Percentiles rank a stretch among this genome's conserved stretches.
These are phyloP conservation scores for Phyllopteryx taeniolatus DNA, from an alignment of 2,113 vertebrate genomes.

Conservation along the genomic window DNA sequence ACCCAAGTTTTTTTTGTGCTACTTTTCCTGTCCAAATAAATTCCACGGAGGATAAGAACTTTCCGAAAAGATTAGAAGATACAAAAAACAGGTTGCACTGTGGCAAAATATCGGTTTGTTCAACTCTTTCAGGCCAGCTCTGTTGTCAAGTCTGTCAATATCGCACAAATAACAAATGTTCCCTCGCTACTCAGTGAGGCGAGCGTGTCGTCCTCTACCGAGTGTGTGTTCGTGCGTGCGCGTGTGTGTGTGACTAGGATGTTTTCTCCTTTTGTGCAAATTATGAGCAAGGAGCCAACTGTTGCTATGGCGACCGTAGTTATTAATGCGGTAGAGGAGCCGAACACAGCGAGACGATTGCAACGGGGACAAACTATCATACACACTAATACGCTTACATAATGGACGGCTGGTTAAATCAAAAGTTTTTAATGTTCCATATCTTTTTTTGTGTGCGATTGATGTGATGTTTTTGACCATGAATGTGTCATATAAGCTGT, in stretches of 20 bases:
- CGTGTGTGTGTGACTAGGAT: constrained; percentile 49
- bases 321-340: constrained; percentile 55
- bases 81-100: background rate
- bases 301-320: constrained; percentile 70
- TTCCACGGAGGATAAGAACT: background rate
- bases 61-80: background rate
- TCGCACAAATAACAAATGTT: constrained; percentile 31
- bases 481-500: constrained; percentile 17
- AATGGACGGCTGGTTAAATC: constrained; percentile 33
- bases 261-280: constrained; percentile 57
- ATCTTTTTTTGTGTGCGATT: constrained; percentile 19
- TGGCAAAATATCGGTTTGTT: too few relatives aligned
- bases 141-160: constrained; percentile 25
- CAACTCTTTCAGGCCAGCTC: background rate
- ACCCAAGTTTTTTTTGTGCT: background rate
- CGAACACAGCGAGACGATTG: constrained; percentile 47
- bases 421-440: constrained; percentile 32
- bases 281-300: constrained; percentile 59
- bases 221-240: background rate
- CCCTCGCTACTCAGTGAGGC: constrained; percentile 24
- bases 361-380: constrained; percentile 25
- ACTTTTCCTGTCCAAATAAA: background rate
- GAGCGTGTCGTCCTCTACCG: constrained; percentile 40
- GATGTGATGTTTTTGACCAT: constrained; percentile 30
- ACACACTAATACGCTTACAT: constrained; percentile 13